Base-by-base conservation (phyloP, 1,140 invertebrate genomes). In the Drosophila ercepeae region DNA sequence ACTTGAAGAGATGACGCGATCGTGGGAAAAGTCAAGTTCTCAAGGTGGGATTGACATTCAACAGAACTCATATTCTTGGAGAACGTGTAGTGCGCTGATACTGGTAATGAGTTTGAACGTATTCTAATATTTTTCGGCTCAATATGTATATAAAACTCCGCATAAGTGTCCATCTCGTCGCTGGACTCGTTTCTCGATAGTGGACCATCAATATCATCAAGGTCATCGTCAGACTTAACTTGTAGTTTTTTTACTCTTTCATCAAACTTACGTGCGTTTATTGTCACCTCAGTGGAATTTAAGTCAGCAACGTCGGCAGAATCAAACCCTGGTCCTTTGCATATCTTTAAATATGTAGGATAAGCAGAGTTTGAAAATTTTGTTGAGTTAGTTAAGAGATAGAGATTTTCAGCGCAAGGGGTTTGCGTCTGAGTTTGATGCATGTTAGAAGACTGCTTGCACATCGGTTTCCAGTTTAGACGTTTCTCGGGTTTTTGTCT, bases 251-350 rank as follows among this genome's bases (percentile, higher is more conserved):
- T 91, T 0, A 91, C 88, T 9, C 91, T 57, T 18, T 89, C 90
- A 51, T 91, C 91, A 16, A 91, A 91, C 39, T 89, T 90, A 53
- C 90, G 90, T 6, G 90, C 91, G 55, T 91, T 91, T 27, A 84
- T 86, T 29, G 77, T 78, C 1, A 91, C 90, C 46, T 91, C 91
- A 25, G 77, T 75, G 42, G 86, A 71, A 69, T 90, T 91, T 46
- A 90, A 83, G 8, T 71, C 69, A 7, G 64, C 75, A 0, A 7
- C 21, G 9, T 59, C 68, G 7, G 65, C 73, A 3, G 27, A 1
- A 19, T 83, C 78, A 3, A 71, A 32, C 11, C 81, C 70, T 3
- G 70, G 90, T 9, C 91, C 91, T 0, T 76, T 89, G 41, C 89
- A 73, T 7, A 91, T 89, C 45, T 91, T 91, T 3, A 91, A 69